Percentiles rank a stretch among this genome's conserved stretches.
These are phyloP conservation scores for Subacronicta megacephala DNA, from an alignment of 2,888 invertebrate genomes.

Conservation along the genomic window DNA sequence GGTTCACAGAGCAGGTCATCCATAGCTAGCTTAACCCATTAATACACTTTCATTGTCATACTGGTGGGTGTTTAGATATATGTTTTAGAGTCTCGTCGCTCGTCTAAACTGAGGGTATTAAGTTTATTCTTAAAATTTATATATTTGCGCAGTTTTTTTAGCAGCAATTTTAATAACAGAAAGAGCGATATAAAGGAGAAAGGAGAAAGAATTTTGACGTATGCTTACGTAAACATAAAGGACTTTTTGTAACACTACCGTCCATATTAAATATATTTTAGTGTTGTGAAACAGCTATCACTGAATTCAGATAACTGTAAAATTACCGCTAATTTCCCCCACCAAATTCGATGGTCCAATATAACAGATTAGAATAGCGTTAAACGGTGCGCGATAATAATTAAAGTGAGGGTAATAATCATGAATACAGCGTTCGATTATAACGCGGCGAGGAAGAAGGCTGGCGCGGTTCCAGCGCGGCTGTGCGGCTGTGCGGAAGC, in stretches of 20 bases:
- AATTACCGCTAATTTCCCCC: background rate
- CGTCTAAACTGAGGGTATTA: too few species aligned
- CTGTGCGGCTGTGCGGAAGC: conserved; percentile 66
- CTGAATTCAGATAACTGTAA: background rate
- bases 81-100: too few species aligned
- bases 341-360: conserved; percentile 6
- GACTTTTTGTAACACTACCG: too few species aligned
- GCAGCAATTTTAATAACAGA: too few species aligned
- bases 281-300: background rate
- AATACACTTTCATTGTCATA: background rate
- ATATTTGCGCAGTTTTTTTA: too few species aligned
- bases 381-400: conserved; percentile 47
- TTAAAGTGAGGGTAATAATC: conserved; percentile 64
- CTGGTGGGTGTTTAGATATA: background rate
- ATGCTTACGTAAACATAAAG: too few species aligned
- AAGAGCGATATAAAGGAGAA: too few species aligned
- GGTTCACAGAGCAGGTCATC: conserved; percentile 8
- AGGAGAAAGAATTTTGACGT: too few species aligned
- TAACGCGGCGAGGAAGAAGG: conserved; percentile 69
- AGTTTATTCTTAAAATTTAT: too few species aligned
- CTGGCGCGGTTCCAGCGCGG: conserved; percentile 71
- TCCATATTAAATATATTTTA: too few species aligned
- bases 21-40: conserved; percentile 10
- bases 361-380: conserved; percentile 33
- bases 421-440: conserved; percentile 65